Evolutionary conservation across 2,888 invertebrate genomes (phyloP).

Genomic region (Eudemis profundana): DNA sequence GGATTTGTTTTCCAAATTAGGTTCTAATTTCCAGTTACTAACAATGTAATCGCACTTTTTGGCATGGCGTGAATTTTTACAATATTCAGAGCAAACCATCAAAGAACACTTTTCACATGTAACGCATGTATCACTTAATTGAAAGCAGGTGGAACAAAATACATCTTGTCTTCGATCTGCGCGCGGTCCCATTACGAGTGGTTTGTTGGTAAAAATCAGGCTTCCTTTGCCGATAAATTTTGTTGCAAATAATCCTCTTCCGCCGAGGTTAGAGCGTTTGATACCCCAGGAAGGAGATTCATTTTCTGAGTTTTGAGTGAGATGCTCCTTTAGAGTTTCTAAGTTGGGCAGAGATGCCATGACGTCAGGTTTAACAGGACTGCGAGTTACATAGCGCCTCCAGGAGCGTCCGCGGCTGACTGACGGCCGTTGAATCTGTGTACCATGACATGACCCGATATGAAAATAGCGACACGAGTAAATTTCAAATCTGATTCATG

Average conservation of each 20-base stretch:
- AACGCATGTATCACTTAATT: slow-evolving; percentile 63
- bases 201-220: slow-evolving; percentile 88
- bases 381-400: slow-evolving; percentile 53
- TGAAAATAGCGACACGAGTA: slow-evolving; percentile 80
- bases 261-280: slow-evolving; percentile 85
- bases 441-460: slow-evolving; percentile 71
- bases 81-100: slow-evolving; percentile 87
- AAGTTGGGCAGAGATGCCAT: slow-evolving; percentile 51
- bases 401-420: slow-evolving; percentile 63
- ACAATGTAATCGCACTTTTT: slow-evolving; percentile 87
- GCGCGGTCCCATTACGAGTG: slow-evolving; percentile 88
- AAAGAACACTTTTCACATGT: slow-evolving; percentile 87
- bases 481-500: slow-evolving; percentile 67
- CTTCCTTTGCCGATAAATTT: slow-evolving; percentile 87
- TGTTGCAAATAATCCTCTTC: slow-evolving; percentile 89
- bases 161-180: slow-evolving; percentile 78
- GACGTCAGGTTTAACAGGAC: slow-evolving; percentile 47
- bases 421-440: slow-evolving; percentile 60
- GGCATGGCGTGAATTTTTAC: slow-evolving; percentile 83
- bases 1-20: slow-evolving; percentile 50
- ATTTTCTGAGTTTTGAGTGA: slow-evolving; percentile 51
- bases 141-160: slow-evolving; percentile 87
- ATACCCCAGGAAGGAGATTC: slow-evolving; percentile 81
- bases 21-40: slow-evolving; percentile 74
- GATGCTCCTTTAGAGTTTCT: slow-evolving; percentile 46